Percentiles rank a stretch among this genome's conserved stretches.
Conservation (phyloP, 2,888 invertebrate species). For the Herminia tarsipennalis region DNA sequence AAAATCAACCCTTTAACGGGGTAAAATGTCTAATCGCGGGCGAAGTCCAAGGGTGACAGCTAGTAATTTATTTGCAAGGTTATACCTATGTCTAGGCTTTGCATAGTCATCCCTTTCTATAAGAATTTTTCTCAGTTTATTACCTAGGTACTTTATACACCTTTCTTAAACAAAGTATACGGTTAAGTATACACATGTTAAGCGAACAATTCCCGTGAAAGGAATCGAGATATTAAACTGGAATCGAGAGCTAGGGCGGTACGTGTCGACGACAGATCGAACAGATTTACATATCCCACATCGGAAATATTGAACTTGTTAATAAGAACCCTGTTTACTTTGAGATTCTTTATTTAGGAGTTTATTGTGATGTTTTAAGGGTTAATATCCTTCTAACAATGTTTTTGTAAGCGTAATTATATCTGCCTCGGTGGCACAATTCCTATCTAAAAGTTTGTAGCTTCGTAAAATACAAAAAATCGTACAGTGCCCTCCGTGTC, state of each 20-base stretch:
- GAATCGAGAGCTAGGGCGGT: conserved; percentile 14
- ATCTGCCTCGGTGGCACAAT: too few relatives aligned
- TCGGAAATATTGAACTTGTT: conserved; percentile 39
- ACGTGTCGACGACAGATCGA: conserved; percentile 32
- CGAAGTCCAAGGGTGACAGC: too few relatives aligned
- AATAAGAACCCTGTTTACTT: conserved; percentile 6
- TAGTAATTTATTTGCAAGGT: too few relatives aligned
- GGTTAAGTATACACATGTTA: conserved; percentile 13
- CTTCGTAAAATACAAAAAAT: too few relatives aligned
- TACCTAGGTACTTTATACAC: not conserved
- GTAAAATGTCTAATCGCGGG: too few relatives aligned
- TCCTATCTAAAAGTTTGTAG: too few relatives aligned
- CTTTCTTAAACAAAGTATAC: not conserved
- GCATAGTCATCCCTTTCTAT: not conserved
- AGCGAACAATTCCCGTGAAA: conserved; percentile 34
- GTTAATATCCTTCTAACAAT: too few relatives aligned
- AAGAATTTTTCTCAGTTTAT: not conserved
- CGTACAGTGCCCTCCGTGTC: too few relatives aligned
- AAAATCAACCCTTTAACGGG: too few relatives aligned
- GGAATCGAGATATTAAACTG: conserved; percentile 36
- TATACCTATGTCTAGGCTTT: too few relatives aligned
- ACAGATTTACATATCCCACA: conserved; percentile 39
- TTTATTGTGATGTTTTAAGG: not conserved
- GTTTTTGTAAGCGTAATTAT: too few relatives aligned
- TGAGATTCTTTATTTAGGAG: not conserved